phyloP scores from a whole-genome alignment of 2,797 vertebrate species.

The Pygocentrus nattereri region DNA sequence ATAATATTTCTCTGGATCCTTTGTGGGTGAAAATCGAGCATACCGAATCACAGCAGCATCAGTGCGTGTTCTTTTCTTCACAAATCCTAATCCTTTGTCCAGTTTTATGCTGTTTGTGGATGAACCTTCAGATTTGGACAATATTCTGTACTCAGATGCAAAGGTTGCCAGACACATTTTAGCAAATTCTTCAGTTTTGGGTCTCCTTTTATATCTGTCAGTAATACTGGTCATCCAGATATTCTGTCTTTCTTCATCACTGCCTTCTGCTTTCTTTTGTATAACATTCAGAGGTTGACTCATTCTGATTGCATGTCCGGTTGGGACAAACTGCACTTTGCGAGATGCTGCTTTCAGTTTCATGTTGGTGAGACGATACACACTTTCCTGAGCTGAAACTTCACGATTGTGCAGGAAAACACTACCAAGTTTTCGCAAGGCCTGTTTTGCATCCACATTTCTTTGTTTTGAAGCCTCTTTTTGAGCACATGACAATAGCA shows the following conservation, averaged over 20 bases:
- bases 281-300: constrained; percentile 34
- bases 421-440: no score
- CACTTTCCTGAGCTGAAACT: not conserved
- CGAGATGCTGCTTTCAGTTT: constrained; percentile 50
- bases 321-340: constrained; percentile 55
- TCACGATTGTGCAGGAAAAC: no score
- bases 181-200: not conserved
- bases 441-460: not conserved
- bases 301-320: constrained; percentile 39
- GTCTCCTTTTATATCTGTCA: not conserved
- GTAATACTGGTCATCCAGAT: not conserved
- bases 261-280: not conserved
- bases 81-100: no score
- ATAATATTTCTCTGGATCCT: constrained; percentile 7
- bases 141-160: constrained; percentile 40
- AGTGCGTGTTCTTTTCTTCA: no score
- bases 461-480: not conserved
- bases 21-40: constrained; percentile 10
- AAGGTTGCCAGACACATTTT: constrained; percentile 34
- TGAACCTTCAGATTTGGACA: not conserved
- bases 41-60: constrained; percentile 41
- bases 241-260: not conserved
- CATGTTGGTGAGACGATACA: constrained; percentile 45
- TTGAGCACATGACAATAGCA: not conserved
- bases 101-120: no score